These are phyloP conservation scores for Monomorium pharaonis DNA, from an alignment of 1,140 invertebrate genomes.

Conservation along the genomic window DNA sequence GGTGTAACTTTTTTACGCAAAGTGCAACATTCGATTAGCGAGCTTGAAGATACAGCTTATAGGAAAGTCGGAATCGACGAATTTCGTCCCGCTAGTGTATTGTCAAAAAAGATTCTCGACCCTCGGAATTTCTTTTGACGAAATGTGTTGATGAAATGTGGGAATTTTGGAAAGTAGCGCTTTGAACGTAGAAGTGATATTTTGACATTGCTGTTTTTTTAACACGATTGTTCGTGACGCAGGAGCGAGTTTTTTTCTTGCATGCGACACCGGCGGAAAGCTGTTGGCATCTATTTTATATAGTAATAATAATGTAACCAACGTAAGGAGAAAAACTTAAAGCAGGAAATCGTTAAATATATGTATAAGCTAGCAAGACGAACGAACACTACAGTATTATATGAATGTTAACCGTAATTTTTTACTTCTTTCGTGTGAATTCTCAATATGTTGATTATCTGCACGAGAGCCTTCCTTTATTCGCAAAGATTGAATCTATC, in stretches of 20 bases:
- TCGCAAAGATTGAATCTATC: background rate
- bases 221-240: background rate
- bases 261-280: background rate
- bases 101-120: background rate
- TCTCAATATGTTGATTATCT: background rate
- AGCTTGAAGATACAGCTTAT: background rate
- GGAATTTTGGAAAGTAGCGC: background rate
- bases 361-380: slow-evolving; percentile 14
- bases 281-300: slow-evolving; percentile 29
- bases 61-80: background rate
- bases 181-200: slow-evolving; percentile 5
- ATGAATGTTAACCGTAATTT: background rate
- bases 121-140: background rate
- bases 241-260: background rate
- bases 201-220: background rate
- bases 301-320: background rate
- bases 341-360: slow-evolving; percentile 15
- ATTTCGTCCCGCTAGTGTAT: background rate
- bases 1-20: background rate
- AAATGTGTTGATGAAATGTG: background rate
- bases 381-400: slow-evolving; percentile 41
- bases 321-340: background rate
- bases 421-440: background rate
- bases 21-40: background rate
- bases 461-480: background rate